These are phyloP conservation scores for Atethmia centrago DNA, from an alignment of 2,888 invertebrate species.

Conservation along the genomic window DNA sequence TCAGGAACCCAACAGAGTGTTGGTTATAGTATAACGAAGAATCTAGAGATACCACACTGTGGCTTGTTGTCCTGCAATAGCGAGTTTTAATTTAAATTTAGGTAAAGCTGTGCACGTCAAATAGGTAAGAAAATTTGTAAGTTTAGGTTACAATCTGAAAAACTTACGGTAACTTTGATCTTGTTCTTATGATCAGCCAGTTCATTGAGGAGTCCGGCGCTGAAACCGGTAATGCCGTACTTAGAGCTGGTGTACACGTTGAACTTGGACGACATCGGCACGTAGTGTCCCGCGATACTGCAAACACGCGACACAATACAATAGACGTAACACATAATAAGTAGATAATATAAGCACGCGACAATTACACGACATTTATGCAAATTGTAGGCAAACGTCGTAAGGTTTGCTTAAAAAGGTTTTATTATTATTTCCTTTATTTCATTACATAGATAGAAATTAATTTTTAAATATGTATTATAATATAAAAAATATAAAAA, in stretches of 20 bases:
- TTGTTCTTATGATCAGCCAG: conserved; percentile 79
- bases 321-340: not conserved
- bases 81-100: too few relatives aligned
- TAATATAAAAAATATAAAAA: too few relatives aligned
- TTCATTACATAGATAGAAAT: too few relatives aligned
- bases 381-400: not conserved
- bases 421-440: not conserved
- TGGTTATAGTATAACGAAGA: too few relatives aligned
- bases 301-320: not conserved
- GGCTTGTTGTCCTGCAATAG: too few relatives aligned
- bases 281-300: conserved; percentile 81
- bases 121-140: too few relatives aligned
- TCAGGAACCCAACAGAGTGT: too few relatives aligned
- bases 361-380: not conserved
- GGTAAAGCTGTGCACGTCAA: too few relatives aligned
- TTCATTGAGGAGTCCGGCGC: conserved; percentile 86
- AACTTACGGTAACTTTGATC: conserved; percentile 78
- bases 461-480: too few relatives aligned
- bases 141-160: too few relatives aligned
- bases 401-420: not conserved
- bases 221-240: conserved; percentile 87
- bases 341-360: not conserved
- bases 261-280: conserved; percentile 70
- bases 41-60: too few relatives aligned
- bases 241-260: conserved; percentile 89